phyloP scores from a whole-genome alignment of 2,113 vertebrate genomes.

The Miniopterus natalensis region DNA sequence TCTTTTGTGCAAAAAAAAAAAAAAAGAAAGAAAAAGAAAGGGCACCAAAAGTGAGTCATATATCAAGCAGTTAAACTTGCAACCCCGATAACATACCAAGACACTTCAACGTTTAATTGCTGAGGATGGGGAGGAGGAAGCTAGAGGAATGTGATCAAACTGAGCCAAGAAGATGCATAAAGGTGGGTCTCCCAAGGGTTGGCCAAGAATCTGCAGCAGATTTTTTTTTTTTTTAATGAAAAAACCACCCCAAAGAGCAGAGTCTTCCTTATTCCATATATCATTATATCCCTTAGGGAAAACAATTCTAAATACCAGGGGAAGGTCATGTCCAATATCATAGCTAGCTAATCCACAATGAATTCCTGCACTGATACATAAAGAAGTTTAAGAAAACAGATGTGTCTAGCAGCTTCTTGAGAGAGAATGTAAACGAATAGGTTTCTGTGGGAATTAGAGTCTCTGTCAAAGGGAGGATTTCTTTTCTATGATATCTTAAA shows the following conservation, averaged over 20 bases:
- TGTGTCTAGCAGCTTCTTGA: constrained; percentile 45
- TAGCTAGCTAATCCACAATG: constrained; percentile 46
- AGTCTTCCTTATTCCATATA: constrained; percentile 61
- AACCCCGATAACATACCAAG: constrained; percentile 72
- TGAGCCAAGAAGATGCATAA: constrained; percentile 72
- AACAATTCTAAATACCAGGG: constrained; percentile 53
- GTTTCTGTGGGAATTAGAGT: background rate
- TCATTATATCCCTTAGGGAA: constrained; percentile 62
- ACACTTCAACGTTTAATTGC: constrained; percentile 69
- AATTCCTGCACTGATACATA: constrained; percentile 59
- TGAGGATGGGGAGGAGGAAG: constrained; percentile 55
- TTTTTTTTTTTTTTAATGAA: constrained; percentile 35
- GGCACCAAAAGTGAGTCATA: constrained; percentile 71
- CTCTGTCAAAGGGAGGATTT: background rate
- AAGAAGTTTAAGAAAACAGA: constrained; percentile 63
- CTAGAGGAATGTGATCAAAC: constrained; percentile 65
- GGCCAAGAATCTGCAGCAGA: constrained; percentile 67
- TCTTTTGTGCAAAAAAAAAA: constrained; percentile 15
- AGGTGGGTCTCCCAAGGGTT: constrained; percentile 66
- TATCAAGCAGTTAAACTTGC: constrained; percentile 75
- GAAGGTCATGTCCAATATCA: constrained; percentile 57
- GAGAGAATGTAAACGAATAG: constrained; percentile 30
- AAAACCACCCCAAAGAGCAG: constrained; percentile 54
- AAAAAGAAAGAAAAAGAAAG: background rate
- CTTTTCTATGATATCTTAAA: constrained; percentile 20